Evolutionary conservation across 2,888 invertebrate genomes (phyloP).

Genomic region (Ypsolopha scabrella): DNA sequence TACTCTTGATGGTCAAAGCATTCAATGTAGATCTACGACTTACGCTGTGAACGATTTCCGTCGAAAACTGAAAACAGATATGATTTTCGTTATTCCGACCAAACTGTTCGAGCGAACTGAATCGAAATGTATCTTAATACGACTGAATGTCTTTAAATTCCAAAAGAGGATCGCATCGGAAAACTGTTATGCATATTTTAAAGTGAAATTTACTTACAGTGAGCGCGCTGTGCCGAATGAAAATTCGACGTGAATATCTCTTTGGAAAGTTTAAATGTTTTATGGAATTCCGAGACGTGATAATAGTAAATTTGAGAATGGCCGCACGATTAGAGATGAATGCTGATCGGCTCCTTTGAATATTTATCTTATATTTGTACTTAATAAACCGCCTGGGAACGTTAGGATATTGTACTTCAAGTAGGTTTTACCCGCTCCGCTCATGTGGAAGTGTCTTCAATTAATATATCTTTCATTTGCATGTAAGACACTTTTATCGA

Average conservation of each 20-base stretch:
- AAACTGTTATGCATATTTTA: slow-evolving; percentile 71
- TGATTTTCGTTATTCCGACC: slow-evolving; percentile 25
- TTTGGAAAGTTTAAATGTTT: slow-evolving; percentile 53
- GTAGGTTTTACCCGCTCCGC: too few species aligned
- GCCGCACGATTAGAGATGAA: slow-evolving; percentile 31
- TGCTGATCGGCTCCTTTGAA: slow-evolving; percentile 25
- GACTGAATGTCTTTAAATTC: slow-evolving; percentile 64
- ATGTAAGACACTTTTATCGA: too few species aligned
- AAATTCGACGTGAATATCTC: slow-evolving; percentile 47
- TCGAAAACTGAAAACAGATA: slow-evolving; percentile 26
- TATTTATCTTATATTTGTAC: slow-evolving; percentile 6
- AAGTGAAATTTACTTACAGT: slow-evolving; percentile 65
- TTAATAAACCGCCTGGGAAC: too few species aligned
- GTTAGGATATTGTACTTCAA: too few species aligned
- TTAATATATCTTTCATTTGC: too few species aligned
- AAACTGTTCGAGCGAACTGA: slow-evolving; percentile 49
- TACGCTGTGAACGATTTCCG: slow-evolving; percentile 4
- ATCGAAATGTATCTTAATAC: slow-evolving; percentile 67
- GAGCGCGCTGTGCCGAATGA: slow-evolving; percentile 38
- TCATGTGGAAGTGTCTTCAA: too few species aligned
- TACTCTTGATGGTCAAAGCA: too few species aligned
- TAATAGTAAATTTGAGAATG: slow-evolving; percentile 36
- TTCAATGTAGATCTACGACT: too few species aligned
- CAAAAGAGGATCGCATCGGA: slow-evolving; percentile 60
- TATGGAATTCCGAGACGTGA: slow-evolving; percentile 52